Evolutionary conservation across 92 coral and sea anemone species (phyloP).

Genomic region (Palythoa grandiflora): DNA sequence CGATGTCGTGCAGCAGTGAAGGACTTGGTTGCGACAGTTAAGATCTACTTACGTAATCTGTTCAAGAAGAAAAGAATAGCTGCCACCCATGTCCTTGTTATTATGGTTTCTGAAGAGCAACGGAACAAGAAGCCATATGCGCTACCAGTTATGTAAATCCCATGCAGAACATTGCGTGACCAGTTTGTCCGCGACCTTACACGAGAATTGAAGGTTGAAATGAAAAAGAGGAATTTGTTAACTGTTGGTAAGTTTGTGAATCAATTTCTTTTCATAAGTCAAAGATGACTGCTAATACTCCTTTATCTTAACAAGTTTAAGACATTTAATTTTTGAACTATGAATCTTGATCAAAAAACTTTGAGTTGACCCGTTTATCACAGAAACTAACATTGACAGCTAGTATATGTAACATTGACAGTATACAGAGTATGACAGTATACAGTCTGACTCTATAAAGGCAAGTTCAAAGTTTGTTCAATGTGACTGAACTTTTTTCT

Average conservation of each 20-base stretch:
- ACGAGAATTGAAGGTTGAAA: neutral
- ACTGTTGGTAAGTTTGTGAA: neutral
- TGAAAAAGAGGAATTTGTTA: constrained; percentile 1
- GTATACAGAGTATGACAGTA: neutral
- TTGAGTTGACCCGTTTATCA: neutral
- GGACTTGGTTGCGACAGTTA: neutral
- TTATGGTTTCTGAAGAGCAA: constrained; percentile 10
- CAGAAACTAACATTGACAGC: neutral
- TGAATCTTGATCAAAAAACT: neutral
- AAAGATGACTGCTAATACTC: neutral
- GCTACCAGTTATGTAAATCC: neutral
- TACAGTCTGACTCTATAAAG: neutral
- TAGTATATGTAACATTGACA: too few relatives aligned
- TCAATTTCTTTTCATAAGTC: too few relatives aligned
- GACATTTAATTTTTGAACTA: neutral
- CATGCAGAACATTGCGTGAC: constrained; percentile 3
- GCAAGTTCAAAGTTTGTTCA: too few relatives aligned
- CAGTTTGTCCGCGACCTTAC: constrained; percentile 23
- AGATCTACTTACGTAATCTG: neutral
- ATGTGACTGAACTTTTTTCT: neutral
- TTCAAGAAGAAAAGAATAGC: constrained; percentile 10
- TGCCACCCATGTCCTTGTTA: neutral
- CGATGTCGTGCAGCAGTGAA: constrained; percentile 19
- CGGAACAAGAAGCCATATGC: constrained; percentile 27
- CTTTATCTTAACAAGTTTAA: neutral